These are phyloP conservation scores for Macrotus californicus DNA, from an alignment of 2,113 vertebrate species.

Conservation along the genomic window DNA sequence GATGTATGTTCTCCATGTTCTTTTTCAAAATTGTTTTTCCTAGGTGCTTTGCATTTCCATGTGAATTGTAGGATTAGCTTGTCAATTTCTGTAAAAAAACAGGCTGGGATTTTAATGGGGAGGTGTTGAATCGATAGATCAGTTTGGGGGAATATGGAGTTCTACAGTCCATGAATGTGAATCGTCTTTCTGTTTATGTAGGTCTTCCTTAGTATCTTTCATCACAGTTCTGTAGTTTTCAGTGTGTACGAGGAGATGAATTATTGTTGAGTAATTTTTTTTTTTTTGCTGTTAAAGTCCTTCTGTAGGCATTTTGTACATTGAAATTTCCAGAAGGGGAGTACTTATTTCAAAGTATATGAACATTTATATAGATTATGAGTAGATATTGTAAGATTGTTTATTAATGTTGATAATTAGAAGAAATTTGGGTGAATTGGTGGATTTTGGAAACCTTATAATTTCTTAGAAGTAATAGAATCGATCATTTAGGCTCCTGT, in stretches of 20 bases:
- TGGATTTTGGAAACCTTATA: not conserved
- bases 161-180: not conserved
- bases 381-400: not conserved
- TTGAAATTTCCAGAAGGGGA: not conserved
- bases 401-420: not conserved
- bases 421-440: not conserved
- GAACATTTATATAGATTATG: not conserved
- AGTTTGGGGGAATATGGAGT: not conserved
- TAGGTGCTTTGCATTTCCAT: not conserved
- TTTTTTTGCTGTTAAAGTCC: not conserved
- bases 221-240: not conserved
- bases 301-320: not conserved
- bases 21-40: not conserved
- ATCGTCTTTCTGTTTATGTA: not conserved
- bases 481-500: not conserved
- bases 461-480: not conserved
- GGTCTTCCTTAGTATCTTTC: not conserved
- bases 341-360: not conserved
- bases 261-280: not conserved
- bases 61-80: not conserved
- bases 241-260: not conserved
- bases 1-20: not conserved
- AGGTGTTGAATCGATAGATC: not conserved
- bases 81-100: not conserved
- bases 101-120: not conserved